Conservation (phyloP, 2,888 invertebrate genomes). For the Sympetrum striolatum region DNA sequence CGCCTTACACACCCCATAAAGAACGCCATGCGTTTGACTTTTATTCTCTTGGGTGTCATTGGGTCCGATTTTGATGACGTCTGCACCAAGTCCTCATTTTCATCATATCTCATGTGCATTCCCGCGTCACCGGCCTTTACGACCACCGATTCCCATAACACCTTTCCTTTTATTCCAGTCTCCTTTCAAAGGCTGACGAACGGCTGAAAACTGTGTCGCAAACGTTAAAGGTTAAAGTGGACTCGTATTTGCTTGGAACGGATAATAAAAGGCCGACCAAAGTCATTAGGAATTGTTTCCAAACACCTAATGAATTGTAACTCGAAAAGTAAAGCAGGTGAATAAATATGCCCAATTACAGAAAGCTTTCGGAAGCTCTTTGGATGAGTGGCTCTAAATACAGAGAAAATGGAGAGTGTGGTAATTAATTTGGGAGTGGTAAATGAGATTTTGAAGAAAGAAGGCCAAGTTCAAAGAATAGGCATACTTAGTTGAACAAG, state of each 20-base stretch:
- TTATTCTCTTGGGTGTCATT: not conserved
- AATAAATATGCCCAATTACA: not conserved
- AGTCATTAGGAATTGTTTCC: no score
- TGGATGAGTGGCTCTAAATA: no score
- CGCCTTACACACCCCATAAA: not conserved
- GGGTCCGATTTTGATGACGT: not conserved
- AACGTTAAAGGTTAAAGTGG: no score
- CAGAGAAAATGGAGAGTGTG: no score
- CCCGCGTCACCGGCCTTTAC: not conserved
- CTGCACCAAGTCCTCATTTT: not conserved
- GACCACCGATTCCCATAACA: not conserved
- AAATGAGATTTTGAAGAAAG: no score
- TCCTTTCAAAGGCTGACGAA: not conserved
- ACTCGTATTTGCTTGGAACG: no score
- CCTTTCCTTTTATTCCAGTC: not conserved
- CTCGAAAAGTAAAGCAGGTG: not conserved
- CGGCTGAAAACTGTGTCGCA: not conserved
- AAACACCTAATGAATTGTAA: no score
- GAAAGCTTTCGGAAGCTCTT: no score
- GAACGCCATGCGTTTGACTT: not conserved
- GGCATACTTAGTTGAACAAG: no score
- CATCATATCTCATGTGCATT: not conserved
- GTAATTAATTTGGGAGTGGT: no score
- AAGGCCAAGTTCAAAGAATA: no score
- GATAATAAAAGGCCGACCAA: no score